These are phyloP conservation scores for Tetranychus piercei DNA, from an alignment of 2,888 invertebrate species.

Conservation along the genomic window DNA sequence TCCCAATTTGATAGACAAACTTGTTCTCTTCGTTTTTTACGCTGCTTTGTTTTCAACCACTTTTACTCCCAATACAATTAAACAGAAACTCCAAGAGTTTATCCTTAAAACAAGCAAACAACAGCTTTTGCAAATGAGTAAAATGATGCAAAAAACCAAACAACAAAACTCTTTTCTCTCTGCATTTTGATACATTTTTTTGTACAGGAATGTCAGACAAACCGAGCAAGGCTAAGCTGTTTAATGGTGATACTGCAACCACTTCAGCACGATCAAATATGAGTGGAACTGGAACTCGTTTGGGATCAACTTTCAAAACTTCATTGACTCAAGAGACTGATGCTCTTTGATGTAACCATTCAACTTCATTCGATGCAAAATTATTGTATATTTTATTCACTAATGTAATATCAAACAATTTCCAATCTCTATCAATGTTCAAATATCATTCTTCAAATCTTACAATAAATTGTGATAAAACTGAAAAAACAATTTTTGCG, in stretches of 20 bases:
- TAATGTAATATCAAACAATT: too few species aligned
- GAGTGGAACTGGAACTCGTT: not conserved
- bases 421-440: too few species aligned
- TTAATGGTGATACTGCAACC: not conserved
- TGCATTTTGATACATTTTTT: not conserved
- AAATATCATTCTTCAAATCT: too few species aligned
- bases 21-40: too few species aligned
- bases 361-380: not conserved
- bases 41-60: too few species aligned
- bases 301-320: not conserved
- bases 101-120: too few species aligned
- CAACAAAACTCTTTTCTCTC: not conserved
- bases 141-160: not conserved
- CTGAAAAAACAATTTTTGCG: too few species aligned
- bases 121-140: too few species aligned
- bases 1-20: too few species aligned
- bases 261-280: not conserved
- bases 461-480: too few species aligned
- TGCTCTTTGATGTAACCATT: not conserved
- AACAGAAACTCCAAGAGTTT: too few species aligned
- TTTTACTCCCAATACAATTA: too few species aligned
- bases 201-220: not conserved
- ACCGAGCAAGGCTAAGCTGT: not conserved
- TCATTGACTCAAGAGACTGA: not conserved
- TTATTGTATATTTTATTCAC: not conserved